These are phyloP conservation scores for Ommatoiulus sabulosus DNA, from an alignment of 2,888 invertebrate genomes.

Conservation along the genomic window DNA sequence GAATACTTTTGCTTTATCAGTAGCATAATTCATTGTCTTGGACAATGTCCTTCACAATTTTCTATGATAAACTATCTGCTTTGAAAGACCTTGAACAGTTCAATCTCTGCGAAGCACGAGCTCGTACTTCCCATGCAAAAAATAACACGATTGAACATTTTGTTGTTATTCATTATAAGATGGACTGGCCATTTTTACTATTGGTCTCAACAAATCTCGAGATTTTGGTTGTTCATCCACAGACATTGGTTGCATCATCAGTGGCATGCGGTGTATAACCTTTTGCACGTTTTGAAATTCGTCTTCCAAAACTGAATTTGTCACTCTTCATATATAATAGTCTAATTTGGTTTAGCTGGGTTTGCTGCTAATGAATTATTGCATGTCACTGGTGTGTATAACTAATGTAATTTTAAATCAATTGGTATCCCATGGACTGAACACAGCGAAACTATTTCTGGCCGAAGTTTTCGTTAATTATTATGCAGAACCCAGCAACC, in stretches of 20 bases:
- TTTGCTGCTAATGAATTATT: not conserved
- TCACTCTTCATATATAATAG: not conserved
- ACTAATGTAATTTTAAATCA: conserved; percentile 34
- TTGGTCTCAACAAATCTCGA: too few species aligned
- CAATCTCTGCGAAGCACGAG: too few species aligned
- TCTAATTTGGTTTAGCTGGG: not conserved
- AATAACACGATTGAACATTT: not conserved
- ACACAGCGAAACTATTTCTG: not conserved
- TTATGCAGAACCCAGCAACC: conserved; percentile 11
- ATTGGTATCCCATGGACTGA: conserved; percentile 3
- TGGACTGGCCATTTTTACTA: too few species aligned
- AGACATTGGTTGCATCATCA: not conserved
- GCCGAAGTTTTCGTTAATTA: not conserved
- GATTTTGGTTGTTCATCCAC: too few species aligned
- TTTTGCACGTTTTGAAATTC: not conserved
- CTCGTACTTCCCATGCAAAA: too few species aligned
- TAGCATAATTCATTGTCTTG: too few species aligned
- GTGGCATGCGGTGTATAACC: not conserved
- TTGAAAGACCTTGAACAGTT: too few species aligned
- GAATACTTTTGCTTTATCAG: too few species aligned
- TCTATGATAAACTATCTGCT: too few species aligned
- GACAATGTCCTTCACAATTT: too few species aligned
- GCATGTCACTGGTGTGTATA: conserved; percentile 15
- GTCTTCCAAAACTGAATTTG: not conserved
- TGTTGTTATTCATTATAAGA: not conserved